These are phyloP conservation scores for Patella ulyssiponensis DNA, from an alignment of 2,888 invertebrate genomes.

Conservation along the genomic window DNA sequence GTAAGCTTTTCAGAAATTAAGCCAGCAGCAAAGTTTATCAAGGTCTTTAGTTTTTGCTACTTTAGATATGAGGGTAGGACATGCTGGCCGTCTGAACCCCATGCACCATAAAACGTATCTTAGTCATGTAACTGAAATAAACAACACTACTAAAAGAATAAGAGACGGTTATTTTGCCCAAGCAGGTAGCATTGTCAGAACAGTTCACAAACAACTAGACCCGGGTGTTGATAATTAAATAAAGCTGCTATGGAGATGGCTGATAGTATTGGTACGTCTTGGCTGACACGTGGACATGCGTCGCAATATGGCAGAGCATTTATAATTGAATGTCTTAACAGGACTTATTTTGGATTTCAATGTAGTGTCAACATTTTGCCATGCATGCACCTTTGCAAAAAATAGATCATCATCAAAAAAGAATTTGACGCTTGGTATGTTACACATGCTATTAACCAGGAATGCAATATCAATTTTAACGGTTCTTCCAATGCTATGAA, in stretches of 20 bases:
- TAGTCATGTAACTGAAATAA: background rate
- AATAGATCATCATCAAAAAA: background rate
- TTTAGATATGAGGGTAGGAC: background rate
- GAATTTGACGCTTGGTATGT: background rate
- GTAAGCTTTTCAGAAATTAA: background rate
- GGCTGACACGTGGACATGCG: slow-evolving; percentile 18
- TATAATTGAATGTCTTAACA: slow-evolving; percentile 10
- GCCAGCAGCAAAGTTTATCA: background rate
- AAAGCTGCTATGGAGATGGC: slow-evolving; percentile 6
- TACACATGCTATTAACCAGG: background rate
- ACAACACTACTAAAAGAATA: background rate
- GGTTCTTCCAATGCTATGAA: background rate
- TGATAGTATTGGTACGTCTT: slow-evolving; percentile 17
- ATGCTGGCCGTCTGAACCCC: background rate
- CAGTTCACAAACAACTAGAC: background rate
- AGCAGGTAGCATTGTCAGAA: background rate
- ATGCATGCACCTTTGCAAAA: slow-evolving; percentile 12
- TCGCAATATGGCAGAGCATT: too few species aligned
- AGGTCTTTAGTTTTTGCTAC: background rate
- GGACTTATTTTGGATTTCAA: too few species aligned
- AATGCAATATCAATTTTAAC: background rate
- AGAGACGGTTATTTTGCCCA: background rate
- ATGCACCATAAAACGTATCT: background rate
- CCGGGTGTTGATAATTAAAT: background rate
- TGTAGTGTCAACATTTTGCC: slow-evolving; percentile 14